Base-by-base conservation (phyloP, 1,140 invertebrate species). In the Dinoponera quadriceps region DNA sequence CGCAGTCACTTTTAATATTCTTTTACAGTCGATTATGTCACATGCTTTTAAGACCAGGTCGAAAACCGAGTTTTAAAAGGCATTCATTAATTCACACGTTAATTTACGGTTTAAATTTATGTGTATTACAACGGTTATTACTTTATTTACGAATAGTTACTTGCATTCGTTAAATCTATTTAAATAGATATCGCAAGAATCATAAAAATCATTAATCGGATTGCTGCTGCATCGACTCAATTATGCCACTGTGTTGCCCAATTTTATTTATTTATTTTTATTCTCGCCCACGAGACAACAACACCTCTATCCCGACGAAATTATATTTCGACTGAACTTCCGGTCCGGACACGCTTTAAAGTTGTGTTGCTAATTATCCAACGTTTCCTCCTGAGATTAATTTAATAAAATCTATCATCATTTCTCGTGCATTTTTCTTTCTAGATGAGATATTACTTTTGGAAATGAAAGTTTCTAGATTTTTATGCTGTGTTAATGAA, bases 241-340 rank as follows among this genome's bases (percentile, higher is more conserved):
- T 48, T 57, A 80, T 20, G 22, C 18, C 65, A 80, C 22, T 71
- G 33, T 55, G 33, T n/a, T 38, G 59, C 71, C 9, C 22, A 57
- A 20, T 0, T 80, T 25, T 0, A 80, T 57, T 80, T 69, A 22
- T 20, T 20, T 20, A 5, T 55, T 9, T 20, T 71, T 44, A 18
- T 11, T 1, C 33, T 2, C 7, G 38, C 7, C 38, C 38, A 44
- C 4, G 38, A 44, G 38, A 44, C 7, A 44, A 9, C 38, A 11
- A 44, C 38, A 9, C 18, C 18, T 27, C 14, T 33, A 16, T 44
- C 25, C n/a, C 13, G 22, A 48, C 48, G 5, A 9, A 59, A 69
- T 27, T 55, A 38, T 29, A 27, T 57, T 48, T 71, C 4, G 65
- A 33, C 51, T 80, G 44, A 80, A 80, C 75, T 80, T 71, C 25